phyloP scores from a whole-genome alignment of 2,888 invertebrate species.

The Diaperis boleti region DNA sequence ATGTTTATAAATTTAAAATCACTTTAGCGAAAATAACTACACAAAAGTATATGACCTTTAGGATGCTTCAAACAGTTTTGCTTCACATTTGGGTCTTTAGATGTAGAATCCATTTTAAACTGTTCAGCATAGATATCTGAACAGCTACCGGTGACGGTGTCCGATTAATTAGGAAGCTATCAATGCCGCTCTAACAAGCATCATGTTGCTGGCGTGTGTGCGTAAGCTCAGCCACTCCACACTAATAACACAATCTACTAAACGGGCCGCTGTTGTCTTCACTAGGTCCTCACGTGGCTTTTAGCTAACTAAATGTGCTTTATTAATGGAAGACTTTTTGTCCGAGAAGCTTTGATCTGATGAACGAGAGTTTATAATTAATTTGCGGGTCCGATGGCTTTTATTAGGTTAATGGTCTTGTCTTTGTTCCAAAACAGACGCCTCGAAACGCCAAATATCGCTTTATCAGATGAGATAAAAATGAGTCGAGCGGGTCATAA shows the following conservation, averaged over 20 bases:
- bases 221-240: constrained; percentile 19
- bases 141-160: constrained; percentile 6
- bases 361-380: constrained; percentile 30
- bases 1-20: too few relatives aligned
- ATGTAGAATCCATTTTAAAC: too few relatives aligned
- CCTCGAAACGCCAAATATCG: constrained; percentile 26
- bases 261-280: constrained; percentile 12
- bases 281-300: constrained; percentile 20
- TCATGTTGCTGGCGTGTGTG: constrained; percentile 16
- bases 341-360: constrained; percentile 17
- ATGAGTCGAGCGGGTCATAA: constrained; percentile 50
- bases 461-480: constrained; percentile 44
- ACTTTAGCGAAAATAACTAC: too few relatives aligned
- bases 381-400: constrained; percentile 16
- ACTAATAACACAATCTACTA: constrained; percentile 31
- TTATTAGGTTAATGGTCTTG: constrained; percentile 26
- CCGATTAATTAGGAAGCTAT: constrained; percentile 24
- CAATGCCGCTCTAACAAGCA: constrained; percentile 24
- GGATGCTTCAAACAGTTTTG: too few relatives aligned
- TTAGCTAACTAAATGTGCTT: constrained; percentile 35
- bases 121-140: too few relatives aligned
- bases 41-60: too few relatives aligned
- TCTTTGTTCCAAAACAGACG: constrained; percentile 13
- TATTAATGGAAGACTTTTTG: constrained; percentile 30
- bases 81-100: too few relatives aligned